These are phyloP conservation scores for Taenioides sp. DNA, from an alignment of 2,797 vertebrate species.

Conservation along the genomic window DNA sequence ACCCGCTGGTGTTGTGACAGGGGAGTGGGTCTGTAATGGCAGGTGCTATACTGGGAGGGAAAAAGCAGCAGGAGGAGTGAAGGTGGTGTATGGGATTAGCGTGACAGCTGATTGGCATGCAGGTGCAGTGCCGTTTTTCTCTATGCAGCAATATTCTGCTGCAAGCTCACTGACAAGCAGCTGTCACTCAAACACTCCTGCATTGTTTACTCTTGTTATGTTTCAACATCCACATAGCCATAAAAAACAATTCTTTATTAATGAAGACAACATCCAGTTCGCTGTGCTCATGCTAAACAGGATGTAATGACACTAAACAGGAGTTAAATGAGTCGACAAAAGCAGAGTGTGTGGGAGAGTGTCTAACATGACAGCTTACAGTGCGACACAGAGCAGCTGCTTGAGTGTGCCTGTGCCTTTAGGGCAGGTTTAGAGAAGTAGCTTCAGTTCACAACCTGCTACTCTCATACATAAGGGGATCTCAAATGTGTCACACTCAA, in stretches of 20 bases:
- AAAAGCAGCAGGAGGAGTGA: constrained; percentile 28
- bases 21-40: constrained; percentile 44
- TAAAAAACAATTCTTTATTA: constrained; percentile 20
- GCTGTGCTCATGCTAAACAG: constrained; percentile 4
- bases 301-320: constrained; percentile 29
- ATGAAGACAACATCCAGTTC: constrained; percentile 15
- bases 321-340: constrained; percentile 20
- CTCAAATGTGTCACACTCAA: constrained; percentile 42
- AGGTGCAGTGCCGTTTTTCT: constrained; percentile 73
- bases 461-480: constrained; percentile 50
- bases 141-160: constrained; percentile 84
- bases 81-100: constrained; percentile 60
- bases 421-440: constrained; percentile 47
- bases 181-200: constrained; percentile 83
- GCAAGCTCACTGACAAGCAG: constrained; percentile 83
- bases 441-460: constrained; percentile 48
- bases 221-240: constrained; percentile 20
- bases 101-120: constrained; percentile 82
- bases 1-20: constrained; percentile 36
- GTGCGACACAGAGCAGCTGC: constrained; percentile 58
- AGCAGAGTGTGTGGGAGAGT: constrained; percentile 13
- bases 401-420: constrained; percentile 60
- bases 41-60: constrained; percentile 34
- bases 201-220: constrained; percentile 53
- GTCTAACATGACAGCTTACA: constrained; percentile 46